These are phyloP conservation scores for Melieria omissa DNA, from an alignment of 2,888 invertebrate species.

Conservation along the genomic window DNA sequence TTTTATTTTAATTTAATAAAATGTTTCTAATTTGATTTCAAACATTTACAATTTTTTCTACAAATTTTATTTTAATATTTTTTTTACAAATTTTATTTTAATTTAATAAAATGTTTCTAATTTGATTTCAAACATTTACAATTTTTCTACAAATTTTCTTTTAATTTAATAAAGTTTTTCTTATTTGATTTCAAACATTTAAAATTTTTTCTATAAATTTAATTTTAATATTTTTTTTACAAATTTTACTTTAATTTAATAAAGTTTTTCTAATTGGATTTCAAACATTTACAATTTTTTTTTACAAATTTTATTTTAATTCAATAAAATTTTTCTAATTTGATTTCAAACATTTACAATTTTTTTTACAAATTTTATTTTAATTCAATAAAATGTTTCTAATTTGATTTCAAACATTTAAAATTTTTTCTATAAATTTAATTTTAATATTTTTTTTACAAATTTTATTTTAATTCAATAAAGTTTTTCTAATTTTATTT, in stretches of 20 bases:
- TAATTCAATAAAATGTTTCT: neutral
- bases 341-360: neutral
- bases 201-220: neutral
- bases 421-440: neutral
- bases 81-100: neutral
- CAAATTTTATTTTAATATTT: conserved; percentile 3
- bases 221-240: neutral
- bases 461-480: neutral
- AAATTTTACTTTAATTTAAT: neutral
- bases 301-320: neutral
- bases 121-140: neutral
- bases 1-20: neutral
- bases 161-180: neutral
- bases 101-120: neutral
- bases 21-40: neutral
- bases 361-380: neutral
- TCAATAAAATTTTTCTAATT: neutral
- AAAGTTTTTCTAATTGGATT: neutral
- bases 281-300: conserved; percentile 1
- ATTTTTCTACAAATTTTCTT: neutral
- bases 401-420: neutral
- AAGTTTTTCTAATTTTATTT: neutral
- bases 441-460: neutral
- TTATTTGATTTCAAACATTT: neutral
- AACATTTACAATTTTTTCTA: neutral